A percentile compares a stretch with the other conserved stretches of the same genome.
Evolutionary conservation across 2,113 vertebrate species (phyloP).

Genomic region (Pachypanchax playfairii): DNA sequence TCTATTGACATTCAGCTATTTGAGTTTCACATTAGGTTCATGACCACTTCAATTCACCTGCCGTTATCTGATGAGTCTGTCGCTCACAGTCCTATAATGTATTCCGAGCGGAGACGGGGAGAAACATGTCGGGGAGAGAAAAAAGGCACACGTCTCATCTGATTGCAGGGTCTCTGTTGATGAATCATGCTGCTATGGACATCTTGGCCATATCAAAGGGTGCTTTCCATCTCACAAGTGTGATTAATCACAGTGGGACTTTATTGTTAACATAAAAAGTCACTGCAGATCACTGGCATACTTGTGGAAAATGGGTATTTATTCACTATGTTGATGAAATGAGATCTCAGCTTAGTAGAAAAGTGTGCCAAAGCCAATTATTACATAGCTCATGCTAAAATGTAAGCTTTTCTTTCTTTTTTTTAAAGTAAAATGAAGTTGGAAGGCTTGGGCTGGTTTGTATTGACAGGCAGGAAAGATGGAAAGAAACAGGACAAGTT

Average conservation of each 20-base stretch:
- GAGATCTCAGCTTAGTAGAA: constrained; percentile 39
- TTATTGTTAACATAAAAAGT: constrained; percentile 56
- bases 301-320: constrained; percentile 45
- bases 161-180: constrained; percentile 68
- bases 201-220: constrained; percentile 61
- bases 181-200: constrained; percentile 57
- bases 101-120: constrained; percentile 56
- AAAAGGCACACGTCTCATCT: constrained; percentile 55
- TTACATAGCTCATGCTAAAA: neutral
- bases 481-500: neutral
- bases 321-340: constrained; percentile 45
- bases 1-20: constrained; percentile 74
- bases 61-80: constrained; percentile 71
- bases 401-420: neutral
- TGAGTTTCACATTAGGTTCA: constrained; percentile 74
- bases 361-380: constrained; percentile 26
- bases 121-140: constrained; percentile 25
- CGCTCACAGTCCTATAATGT: constrained; percentile 69
- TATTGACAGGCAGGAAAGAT: no score
- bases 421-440: neutral
- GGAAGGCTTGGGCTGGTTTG: constrained; percentile 6
- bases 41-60: constrained; percentile 75
- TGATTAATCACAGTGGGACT: constrained; percentile 65
- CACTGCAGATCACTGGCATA: constrained; percentile 44
- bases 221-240: constrained; percentile 38